Base-by-base conservation (phyloP, 2,888 invertebrate species). In the Molorchus minor region DNA sequence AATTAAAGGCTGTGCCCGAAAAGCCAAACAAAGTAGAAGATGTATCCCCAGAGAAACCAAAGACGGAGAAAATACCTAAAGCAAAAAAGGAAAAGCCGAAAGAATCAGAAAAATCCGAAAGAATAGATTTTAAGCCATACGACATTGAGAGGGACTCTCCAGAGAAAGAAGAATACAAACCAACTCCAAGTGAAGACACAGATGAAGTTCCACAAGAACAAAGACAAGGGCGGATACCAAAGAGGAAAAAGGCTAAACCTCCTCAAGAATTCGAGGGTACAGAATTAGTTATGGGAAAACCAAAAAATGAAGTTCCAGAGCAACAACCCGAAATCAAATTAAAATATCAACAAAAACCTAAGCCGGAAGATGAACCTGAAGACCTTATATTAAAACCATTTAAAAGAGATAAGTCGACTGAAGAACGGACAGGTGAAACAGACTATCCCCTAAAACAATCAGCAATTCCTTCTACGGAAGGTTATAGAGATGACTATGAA, bases 1-100 rank as follows among this genome's bases (percentile, higher is more conserved):
- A 74, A 61, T 63, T 80, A n/a, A 79, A 81, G 66, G 81, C 82
- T 64, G 71, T 80, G 33, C 80, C 81, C n/a, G 67, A 75, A 54
- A 75, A 80, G 33, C 80, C 81, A n/a, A 66, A 75, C 53, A 75
- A 77, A 52, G 16, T 51, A 3, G 36, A 55, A 19, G 36, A 12
- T 20, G 46, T 54, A 20, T 44, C 44, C 49, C 66, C 71, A 40
- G 64, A 65, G 10, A 46, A 49, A 21, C 7, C n/a, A 5, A 49
- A 59, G 43, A 29, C 43, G 17, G 51, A 56, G 41, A 25, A 21
- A 2, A 56, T 64, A 58, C 47, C 58, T n/a, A 46, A 56, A 8
- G 52, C 16, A 21, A 51, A 52, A 12, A 16, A 30, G 43, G 15
- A 55, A 8, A 35, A 7, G 16, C 36, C 51, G 29, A 60, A 68